A percentile compares a stretch with the other conserved stretches of the same genome.
These are phyloP conservation scores for Syngnathus rostellatus DNA, from an alignment of 2,797 vertebrate species.

Conservation along the genomic window DNA sequence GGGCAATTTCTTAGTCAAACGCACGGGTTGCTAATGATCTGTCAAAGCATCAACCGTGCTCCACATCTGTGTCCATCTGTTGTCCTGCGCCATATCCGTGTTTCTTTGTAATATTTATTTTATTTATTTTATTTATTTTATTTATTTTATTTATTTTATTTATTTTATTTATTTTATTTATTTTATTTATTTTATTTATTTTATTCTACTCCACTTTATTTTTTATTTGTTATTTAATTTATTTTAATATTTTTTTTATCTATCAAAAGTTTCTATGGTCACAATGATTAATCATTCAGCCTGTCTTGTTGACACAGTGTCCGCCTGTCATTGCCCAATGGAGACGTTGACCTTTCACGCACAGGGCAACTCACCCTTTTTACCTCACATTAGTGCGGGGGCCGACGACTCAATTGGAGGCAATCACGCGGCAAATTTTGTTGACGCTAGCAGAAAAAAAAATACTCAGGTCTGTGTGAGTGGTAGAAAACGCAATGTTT, in stretches of 20 bases:
- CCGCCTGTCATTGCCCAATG: slow-evolving; percentile 34
- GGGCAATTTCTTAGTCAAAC: slow-evolving; percentile 16
- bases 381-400: slow-evolving; percentile 46
- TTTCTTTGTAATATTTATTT: neutral
- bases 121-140: no score
- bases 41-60: slow-evolving; percentile 5
- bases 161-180: no score
- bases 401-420: slow-evolving; percentile 42
- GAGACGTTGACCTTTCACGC: slow-evolving; percentile 60
- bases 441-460: slow-evolving; percentile 15
- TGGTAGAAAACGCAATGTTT: slow-evolving; percentile 25
- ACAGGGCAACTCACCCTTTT: slow-evolving; percentile 42
- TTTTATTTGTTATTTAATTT: no score
- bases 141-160: no score
- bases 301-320: slow-evolving; percentile 53
- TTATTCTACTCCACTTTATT: no score
- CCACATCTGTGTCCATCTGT: neutral
- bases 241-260: no score
- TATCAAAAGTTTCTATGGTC: slow-evolving; percentile 27
- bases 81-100: neutral
- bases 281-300: slow-evolving; percentile 44
- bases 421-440: slow-evolving; percentile 23
- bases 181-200: no score
- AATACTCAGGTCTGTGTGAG: slow-evolving; percentile 14
- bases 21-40: slow-evolving; percentile 8